Base-by-base conservation (phyloP, 2,888 invertebrate species). In the Ceriagrion tenellum region DNA sequence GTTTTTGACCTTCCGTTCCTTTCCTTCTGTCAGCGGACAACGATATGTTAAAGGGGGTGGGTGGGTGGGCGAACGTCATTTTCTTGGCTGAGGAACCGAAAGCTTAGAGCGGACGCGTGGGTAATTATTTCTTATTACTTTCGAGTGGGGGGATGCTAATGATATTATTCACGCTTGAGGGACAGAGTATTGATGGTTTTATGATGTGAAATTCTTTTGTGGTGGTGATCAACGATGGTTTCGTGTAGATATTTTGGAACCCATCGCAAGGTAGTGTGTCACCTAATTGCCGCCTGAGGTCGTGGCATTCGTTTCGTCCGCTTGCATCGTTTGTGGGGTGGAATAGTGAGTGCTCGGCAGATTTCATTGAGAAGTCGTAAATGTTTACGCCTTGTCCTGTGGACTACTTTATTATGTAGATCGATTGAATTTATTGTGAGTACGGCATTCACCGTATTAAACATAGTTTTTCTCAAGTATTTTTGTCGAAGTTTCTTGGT, bases 1-100 rank as follows among this genome's bases (percentile, higher is more conserved):
- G 93, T 93, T 93, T 93, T 93, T 93, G 93, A 93, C 93, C 93
- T 93, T 74, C 40, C 40, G 63, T 91, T 91, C 69, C 69, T 69
- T 35, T 35, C 81, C 35, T 81, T 81, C 35, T 81, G 81, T 18
- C 35, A 81, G 81, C 35, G 81, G 81, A 26, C 35, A 16, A 35
- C 59, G 59, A 47, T 47, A 47, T 47, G 47, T 47, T 47, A 47
- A 26, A 20, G 69, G 23, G 26, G 69, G 69, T 69, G 69, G 23
- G 35, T 16, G 35, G 35, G 81, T 81, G 35, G 81, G 26, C 2
- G 69, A 81, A 81, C 35, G 23, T 81, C 69, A 26, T 69, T 26
- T 26, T 69, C 35, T 35, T 35, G 8, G 30, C 12, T 81, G 30
- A 81, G 16, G 69, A n/a, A 69, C 69, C 69, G n/a, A n/a, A 8